A percentile compares a stretch with the other conserved stretches of the same genome.
phyloP scores from a whole-genome alignment of 2,797 vertebrate genomes.

The Danionella dracula region DNA sequence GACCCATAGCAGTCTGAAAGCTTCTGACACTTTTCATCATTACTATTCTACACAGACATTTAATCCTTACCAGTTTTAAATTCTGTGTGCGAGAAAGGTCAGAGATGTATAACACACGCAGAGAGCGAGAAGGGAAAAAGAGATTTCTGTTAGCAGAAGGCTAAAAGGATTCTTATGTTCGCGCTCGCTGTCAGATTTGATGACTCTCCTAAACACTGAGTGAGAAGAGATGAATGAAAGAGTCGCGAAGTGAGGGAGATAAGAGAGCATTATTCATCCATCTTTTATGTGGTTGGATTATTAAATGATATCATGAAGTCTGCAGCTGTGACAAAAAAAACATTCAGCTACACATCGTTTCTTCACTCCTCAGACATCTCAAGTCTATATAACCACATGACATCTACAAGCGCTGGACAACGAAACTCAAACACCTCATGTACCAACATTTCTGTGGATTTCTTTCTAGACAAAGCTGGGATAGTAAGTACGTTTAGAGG shows the following conservation, averaged over 20 bases:
- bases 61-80: conserved; percentile 7
- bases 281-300: conserved; percentile 58
- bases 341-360: conserved; percentile 51
- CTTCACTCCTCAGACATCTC: conserved; percentile 37
- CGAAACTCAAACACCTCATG: too few species aligned
- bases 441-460: too few species aligned
- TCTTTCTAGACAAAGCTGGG: too few species aligned
- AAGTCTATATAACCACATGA: too few species aligned
- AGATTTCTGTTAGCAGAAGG: conserved; percentile 48
- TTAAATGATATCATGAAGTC: conserved; percentile 55
- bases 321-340: conserved; percentile 61
- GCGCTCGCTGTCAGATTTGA: conserved; percentile 55
- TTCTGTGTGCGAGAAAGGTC: conserved; percentile 7
- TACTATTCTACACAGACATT: neutral
- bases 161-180: conserved; percentile 78
- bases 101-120: conserved; percentile 29
- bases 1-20: neutral
- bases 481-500: too few species aligned
- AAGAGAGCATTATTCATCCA: conserved; percentile 50
- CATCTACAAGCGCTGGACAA: too few species aligned
- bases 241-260: neutral
- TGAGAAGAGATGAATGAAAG: conserved; percentile 30
- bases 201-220: conserved; percentile 55
- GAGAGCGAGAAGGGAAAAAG: neutral
- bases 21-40: neutral